These are phyloP conservation scores for Piscicola geometra DNA, from an alignment of 2,888 invertebrate genomes.

Conservation along the genomic window DNA sequence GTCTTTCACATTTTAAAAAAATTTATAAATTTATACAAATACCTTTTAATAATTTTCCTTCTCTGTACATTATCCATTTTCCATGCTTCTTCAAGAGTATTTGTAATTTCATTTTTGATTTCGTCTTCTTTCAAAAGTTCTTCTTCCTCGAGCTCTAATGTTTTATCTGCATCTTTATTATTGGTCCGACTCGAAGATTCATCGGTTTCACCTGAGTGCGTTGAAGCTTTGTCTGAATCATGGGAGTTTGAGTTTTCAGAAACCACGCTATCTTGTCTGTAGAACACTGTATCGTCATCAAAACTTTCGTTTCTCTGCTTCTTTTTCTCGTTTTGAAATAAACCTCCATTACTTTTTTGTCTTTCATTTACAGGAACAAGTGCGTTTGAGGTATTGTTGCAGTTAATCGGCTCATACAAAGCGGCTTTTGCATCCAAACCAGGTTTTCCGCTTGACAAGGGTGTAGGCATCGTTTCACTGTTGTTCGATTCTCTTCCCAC, in stretches of 20 bases:
- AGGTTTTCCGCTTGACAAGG: not conserved
- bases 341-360: not conserved
- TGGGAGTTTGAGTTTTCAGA: slow-evolving; percentile 1
- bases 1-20: not conserved
- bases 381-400: not conserved
- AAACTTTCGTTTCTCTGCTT: not conserved
- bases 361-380: not conserved
- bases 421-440: slow-evolving; percentile 25
- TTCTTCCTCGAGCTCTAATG: slow-evolving; percentile 11
- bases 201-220: not conserved
- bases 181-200: not conserved
- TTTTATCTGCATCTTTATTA: not conserved
- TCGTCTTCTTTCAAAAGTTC: slow-evolving; percentile 22
- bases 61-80: slow-evolving; percentile 34
- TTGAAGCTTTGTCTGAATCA: slow-evolving; percentile 13
- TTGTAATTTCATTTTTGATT: slow-evolving; percentile 36
- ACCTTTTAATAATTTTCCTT: slow-evolving; percentile 32
- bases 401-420: slow-evolving; percentile 31
- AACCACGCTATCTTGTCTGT: not conserved
- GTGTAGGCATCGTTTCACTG: not conserved
- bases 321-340: too few relatives aligned
- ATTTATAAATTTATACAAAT: not conserved
- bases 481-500: slow-evolving; percentile 24
- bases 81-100: slow-evolving; percentile 40
- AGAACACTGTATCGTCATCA: not conserved